Evolutionary conservation across 2,888 invertebrate genomes (phyloP).

Genomic region (Melolontha melolontha): DNA sequence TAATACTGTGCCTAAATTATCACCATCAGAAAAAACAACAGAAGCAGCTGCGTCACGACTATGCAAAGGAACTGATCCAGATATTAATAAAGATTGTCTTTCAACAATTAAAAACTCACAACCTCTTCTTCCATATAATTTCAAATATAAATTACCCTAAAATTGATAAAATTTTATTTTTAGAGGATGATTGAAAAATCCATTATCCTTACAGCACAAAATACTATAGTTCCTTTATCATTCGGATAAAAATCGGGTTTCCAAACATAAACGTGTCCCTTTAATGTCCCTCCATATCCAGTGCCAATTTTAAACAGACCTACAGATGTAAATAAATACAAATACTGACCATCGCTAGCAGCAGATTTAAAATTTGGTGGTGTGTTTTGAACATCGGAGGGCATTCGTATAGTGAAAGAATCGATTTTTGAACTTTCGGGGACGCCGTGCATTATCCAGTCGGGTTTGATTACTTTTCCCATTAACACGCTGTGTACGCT

Average conservation of each 20-base stretch:
- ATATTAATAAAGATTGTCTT: slow-evolving; percentile 68
- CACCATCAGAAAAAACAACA: slow-evolving; percentile 81
- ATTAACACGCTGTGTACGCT: slow-evolving; percentile 90
- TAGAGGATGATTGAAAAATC: not conserved
- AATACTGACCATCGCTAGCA: slow-evolving; percentile 90
- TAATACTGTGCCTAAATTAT: slow-evolving; percentile 81
- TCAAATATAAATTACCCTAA: slow-evolving; percentile 85
- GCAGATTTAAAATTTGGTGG: slow-evolving; percentile 71
- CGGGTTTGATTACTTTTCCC: slow-evolving; percentile 85
- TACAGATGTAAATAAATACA: slow-evolving; percentile 87
- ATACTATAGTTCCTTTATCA: slow-evolving; percentile 88
- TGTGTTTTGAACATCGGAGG: slow-evolving; percentile 66
- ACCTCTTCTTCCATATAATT: slow-evolving; percentile 69
- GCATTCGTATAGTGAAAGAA: slow-evolving; percentile 72
- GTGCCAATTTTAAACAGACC: slow-evolving; percentile 94
- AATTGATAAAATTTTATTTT: slow-evolving; percentile 55
- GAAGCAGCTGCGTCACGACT: slow-evolving; percentile 67
- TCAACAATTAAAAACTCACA: slow-evolving; percentile 70
- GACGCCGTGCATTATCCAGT: slow-evolving; percentile 91
- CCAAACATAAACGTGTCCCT: slow-evolving; percentile 88
- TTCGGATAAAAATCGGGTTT: slow-evolving; percentile 86
- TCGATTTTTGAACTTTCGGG: slow-evolving; percentile 81
- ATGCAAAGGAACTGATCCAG: slow-evolving; percentile 64
- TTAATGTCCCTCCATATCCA: slow-evolving; percentile 92
- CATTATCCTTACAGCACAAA: slow-evolving; percentile 77